A percentile compares a stretch with the other conserved stretches of the same genome.
phyloP scores from a whole-genome alignment of 1,140 invertebrate genomes.

The Diprion similis region DNA sequence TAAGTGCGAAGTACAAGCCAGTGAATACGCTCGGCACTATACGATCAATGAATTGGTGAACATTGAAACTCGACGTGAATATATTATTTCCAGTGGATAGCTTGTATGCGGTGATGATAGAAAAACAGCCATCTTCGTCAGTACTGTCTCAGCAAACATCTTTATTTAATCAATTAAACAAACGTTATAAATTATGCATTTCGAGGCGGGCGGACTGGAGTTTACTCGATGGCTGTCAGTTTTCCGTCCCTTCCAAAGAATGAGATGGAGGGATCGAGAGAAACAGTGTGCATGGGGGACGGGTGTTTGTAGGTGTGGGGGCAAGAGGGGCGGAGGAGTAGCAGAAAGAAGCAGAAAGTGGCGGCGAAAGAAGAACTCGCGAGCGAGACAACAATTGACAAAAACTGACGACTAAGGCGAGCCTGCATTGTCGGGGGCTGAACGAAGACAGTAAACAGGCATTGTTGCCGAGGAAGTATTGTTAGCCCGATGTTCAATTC shows the following conservation, averaged over 20 bases:
- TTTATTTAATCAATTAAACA: constrained; percentile 47
- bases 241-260: constrained; percentile 13
- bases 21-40: no score
- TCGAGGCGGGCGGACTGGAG: constrained; percentile 17
- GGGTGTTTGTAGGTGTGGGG: constrained; percentile 20
- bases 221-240: constrained; percentile 30
- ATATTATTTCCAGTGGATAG: no score
- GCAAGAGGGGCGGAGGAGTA: constrained; percentile 28
- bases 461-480: constrained; percentile 45
- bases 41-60: no score
- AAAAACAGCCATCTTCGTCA: no score
- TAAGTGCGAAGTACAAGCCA: no score
- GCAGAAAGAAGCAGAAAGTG: background rate
- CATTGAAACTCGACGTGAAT: no score
- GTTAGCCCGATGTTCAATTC: constrained; percentile 35
- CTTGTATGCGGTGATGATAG: no score
- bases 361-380: background rate
- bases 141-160: background rate
- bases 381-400: constrained; percentile 47
- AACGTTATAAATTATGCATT: constrained; percentile 55
- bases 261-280: constrained; percentile 10
- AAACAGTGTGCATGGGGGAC: constrained; percentile 19
- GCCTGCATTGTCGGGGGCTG: constrained; percentile 47
- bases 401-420: constrained; percentile 54
- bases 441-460: constrained; percentile 58